Evolutionary conservation across 2,888 invertebrate species (phyloP).

Genomic region (Plagodis dolabraria): DNA sequence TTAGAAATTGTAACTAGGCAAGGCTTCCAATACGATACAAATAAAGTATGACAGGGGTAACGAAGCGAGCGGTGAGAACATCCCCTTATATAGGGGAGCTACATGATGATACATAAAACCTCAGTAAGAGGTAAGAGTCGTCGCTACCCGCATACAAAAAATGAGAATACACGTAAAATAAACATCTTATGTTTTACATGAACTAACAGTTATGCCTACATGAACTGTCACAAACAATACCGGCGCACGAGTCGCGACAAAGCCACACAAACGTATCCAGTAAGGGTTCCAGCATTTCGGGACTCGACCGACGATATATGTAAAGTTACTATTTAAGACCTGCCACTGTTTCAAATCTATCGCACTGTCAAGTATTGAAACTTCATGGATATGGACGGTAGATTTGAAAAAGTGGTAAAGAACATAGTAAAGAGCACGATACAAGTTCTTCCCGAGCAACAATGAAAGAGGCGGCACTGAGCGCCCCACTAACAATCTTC

Average conservation of each 20-base stretch:
- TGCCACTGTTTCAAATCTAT: constrained; percentile 23
- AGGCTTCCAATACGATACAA: constrained; percentile 69
- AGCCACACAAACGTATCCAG: not conserved
- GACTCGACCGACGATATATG: constrained; percentile 29
- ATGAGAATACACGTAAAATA: constrained; percentile 77
- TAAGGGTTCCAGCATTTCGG: constrained; percentile 9
- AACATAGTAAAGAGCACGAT: constrained; percentile 55
- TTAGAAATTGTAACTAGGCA: constrained; percentile 69
- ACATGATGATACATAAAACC: not conserved
- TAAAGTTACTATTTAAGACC: constrained; percentile 29
- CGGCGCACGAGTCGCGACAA: constrained; percentile 14
- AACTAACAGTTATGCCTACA: constrained; percentile 82
- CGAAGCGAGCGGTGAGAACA: constrained; percentile 38
- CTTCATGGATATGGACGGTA: constrained; percentile 21
- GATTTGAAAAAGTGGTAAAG: constrained; percentile 30
- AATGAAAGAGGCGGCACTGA: constrained; percentile 46
- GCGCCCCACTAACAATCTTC: constrained; percentile 43
- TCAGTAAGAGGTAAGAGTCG: not conserved
- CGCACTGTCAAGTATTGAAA: not conserved
- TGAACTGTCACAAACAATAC: constrained; percentile 66
- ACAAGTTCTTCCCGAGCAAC: constrained; percentile 56
- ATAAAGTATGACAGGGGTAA: constrained; percentile 56
- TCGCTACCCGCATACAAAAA: constrained; percentile 51
- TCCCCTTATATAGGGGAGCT: too few relatives aligned
- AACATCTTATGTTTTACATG: constrained; percentile 81